Conservation (phyloP, 1,140 invertebrate species). For the Hyposmocoma kahamanoa region DNA sequence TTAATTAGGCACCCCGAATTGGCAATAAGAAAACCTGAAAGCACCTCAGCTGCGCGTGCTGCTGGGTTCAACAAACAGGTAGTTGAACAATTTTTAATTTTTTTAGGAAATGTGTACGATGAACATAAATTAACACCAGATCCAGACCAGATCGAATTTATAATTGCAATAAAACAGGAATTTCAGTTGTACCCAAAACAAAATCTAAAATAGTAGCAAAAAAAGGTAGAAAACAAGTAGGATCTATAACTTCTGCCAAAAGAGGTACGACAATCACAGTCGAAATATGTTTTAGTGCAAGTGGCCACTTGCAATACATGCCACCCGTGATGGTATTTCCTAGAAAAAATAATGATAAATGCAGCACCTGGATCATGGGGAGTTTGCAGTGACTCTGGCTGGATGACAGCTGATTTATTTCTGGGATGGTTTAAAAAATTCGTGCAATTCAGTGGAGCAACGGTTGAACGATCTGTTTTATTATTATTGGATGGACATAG, state of each 20-base stretch:
- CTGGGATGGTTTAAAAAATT: slow-evolving; percentile 48
- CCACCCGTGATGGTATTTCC: slow-evolving; percentile 46
- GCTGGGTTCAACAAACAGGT: slow-evolving; percentile 12
- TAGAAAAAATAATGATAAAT: slow-evolving; percentile 19
- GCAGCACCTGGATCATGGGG: slow-evolving; percentile 21
- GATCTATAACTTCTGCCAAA: slow-evolving; percentile 32
- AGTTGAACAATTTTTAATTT: slow-evolving; percentile 4
- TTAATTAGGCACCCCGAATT: slow-evolving; percentile 32
- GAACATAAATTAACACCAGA: slow-evolving; percentile 29
- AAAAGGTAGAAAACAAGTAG: slow-evolving; percentile 42
- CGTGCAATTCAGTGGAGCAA: slow-evolving; percentile 16
- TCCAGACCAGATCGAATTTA: too few relatives aligned
- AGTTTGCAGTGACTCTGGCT: slow-evolving; percentile 33
- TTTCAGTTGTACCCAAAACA: slow-evolving; percentile 30
- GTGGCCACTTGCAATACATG: slow-evolving; percentile 32
- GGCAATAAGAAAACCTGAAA: slow-evolving; percentile 19
- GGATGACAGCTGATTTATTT: slow-evolving; percentile 44
- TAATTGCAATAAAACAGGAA: slow-evolving; percentile 38
- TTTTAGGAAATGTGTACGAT: neutral
- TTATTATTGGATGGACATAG: slow-evolving; percentile 52
- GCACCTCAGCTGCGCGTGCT: slow-evolving; percentile 16
- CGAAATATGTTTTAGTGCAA: slow-evolving; percentile 38
- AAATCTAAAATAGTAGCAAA: slow-evolving; percentile 27
- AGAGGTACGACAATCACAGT: slow-evolving; percentile 35
- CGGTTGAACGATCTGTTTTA: slow-evolving; percentile 27